These are phyloP conservation scores for Maniola jurtina DNA, from an alignment of 1,140 invertebrate genomes.

Conservation along the genomic window DNA sequence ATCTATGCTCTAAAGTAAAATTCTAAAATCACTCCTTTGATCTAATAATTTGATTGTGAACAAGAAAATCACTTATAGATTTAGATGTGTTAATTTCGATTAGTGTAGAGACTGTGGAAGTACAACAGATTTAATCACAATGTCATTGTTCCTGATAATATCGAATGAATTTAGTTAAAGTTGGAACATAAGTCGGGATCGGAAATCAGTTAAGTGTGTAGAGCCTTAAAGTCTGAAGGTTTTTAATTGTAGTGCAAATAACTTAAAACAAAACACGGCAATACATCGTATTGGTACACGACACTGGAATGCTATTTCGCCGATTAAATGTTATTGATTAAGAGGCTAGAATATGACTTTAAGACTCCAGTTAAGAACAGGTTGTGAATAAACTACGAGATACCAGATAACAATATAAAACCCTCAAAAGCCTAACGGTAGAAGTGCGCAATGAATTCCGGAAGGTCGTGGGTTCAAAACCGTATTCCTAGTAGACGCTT, in stretches of 20 bases:
- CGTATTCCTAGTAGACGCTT: background rate
- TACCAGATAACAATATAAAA: background rate
- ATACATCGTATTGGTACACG: constrained; percentile 21
- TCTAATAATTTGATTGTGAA: no score
- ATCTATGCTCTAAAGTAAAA: no score
- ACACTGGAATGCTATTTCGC: constrained; percentile 14
- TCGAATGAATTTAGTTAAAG: background rate
- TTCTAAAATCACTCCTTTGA: no score
- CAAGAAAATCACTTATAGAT: no score
- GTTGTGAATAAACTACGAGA: constrained; percentile 1
- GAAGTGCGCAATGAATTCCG: background rate
- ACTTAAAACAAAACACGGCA: constrained; percentile 17
- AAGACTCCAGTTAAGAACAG: background rate
- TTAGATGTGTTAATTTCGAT: no score
- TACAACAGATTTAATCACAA: no score
- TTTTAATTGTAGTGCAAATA: constrained; percentile 36
- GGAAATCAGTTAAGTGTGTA: background rate
- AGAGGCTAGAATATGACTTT: constrained; percentile 7
- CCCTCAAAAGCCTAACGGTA: constrained; percentile 1
- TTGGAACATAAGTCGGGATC: background rate
- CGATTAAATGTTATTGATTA: constrained; percentile 26
- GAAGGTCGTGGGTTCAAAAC: background rate
- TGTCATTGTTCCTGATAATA: no score
- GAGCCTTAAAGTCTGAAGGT: constrained; percentile 12
- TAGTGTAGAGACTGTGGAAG: no score